These are phyloP conservation scores for Callosobruchus maculatus DNA, from an alignment of 2,888 invertebrate genomes.

Conservation along the genomic window DNA sequence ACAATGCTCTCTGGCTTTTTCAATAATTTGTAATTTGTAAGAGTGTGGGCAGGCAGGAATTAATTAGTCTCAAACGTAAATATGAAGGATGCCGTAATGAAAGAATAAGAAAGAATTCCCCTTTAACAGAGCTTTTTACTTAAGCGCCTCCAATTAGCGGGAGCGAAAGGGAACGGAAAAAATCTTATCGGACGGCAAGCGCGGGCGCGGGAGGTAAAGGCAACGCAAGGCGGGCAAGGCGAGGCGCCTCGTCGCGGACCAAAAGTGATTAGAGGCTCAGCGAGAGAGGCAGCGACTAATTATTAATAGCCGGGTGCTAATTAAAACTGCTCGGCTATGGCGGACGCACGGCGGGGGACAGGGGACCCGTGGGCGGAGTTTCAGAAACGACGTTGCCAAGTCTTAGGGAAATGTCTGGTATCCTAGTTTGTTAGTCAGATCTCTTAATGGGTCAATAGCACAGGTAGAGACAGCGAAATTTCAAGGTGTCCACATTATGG, in stretches of 20 bases:
- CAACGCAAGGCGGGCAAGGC: no score
- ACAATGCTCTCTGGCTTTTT: no score
- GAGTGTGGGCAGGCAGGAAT: no score
- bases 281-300: constrained; percentile 22
- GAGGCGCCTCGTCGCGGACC: constrained; percentile 8
- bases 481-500: no score
- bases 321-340: constrained; percentile 32
- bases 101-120: background rate
- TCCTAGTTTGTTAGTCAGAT: no score
- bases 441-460: no score
- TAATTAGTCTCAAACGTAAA: no score
- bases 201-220: no score
- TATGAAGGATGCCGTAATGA: background rate
- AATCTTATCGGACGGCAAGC: no score
- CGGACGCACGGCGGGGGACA: background rate
- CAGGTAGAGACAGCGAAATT: no score
- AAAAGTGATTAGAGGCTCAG: constrained; percentile 16
- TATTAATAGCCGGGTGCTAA: constrained; percentile 35
- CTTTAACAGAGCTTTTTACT: background rate
- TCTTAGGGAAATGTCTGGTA: background rate
- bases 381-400: background rate
- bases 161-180: no score
- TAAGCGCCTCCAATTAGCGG: background rate
- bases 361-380: background rate
- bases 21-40: no score